phyloP scores from a whole-genome alignment of 2,888 invertebrate genomes.

The Malachius bipustulatus region DNA sequence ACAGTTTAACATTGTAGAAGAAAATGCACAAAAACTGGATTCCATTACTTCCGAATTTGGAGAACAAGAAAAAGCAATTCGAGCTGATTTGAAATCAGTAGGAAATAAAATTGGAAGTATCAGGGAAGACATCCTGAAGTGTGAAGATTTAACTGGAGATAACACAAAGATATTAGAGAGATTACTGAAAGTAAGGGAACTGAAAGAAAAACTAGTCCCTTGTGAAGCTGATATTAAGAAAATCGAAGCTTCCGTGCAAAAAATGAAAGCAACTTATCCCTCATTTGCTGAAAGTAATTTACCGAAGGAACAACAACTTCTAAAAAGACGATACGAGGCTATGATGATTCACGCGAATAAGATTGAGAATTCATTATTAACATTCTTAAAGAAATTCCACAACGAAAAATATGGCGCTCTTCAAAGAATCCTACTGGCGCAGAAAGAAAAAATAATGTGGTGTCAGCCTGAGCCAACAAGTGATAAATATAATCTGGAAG shows the following conservation, averaged over 20 bases:
- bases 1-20: conserved; percentile 64
- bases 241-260: conserved; percentile 55
- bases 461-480: conserved; percentile 80
- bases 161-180: conserved; percentile 72
- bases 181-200: conserved; percentile 58
- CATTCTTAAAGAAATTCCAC: conserved; percentile 77
- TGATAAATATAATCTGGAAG: conserved; percentile 85
- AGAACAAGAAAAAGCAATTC: conserved; percentile 60
- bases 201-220: conserved; percentile 58
- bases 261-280: conserved; percentile 63
- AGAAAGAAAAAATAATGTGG: conserved; percentile 84
- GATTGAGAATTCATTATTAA: conserved; percentile 63
- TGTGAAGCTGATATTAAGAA: conserved; percentile 56
- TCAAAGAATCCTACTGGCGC: conserved; percentile 65
- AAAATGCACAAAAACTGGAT: conserved; percentile 63
- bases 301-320: conserved; percentile 68
- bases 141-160: conserved; percentile 81
- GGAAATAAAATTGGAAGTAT: conserved; percentile 60
- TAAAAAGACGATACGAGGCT: conserved; percentile 75
- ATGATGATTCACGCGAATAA: conserved; percentile 69
- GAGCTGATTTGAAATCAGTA: conserved; percentile 57
- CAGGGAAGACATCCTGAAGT: conserved; percentile 74
- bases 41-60: conserved; percentile 59
- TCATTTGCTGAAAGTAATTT: conserved; percentile 65
- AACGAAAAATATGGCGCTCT: conserved; percentile 73